Evolutionary conservation across 2,797 vertebrate genomes (phyloP), one percentile per base, ranked within the genome.

Genomic region (Eurystomus glaucurus): DNA sequence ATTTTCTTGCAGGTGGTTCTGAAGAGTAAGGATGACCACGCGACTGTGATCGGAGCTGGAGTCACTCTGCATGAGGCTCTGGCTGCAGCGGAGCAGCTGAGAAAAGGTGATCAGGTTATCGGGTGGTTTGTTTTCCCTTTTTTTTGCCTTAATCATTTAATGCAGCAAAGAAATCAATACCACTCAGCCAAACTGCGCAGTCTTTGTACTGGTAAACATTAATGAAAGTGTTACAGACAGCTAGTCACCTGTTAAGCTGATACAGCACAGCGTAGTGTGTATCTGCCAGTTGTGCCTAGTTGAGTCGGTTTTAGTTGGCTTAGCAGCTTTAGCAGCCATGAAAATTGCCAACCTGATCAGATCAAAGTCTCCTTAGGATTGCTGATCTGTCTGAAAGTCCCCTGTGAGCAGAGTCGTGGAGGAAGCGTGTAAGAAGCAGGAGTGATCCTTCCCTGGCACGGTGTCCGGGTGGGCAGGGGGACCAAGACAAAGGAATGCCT

Each of bases 1-100:
- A 0, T 88, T 96, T 84, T 54, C 72, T 93, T 94, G 28, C 91
- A 99, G 99, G 99, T 99, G 93, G 97, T 99, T 91, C 98, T 98
- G 95, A 99, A 99, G 98, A 99, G 97, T 97, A 99, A 99, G 95
- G 99, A 99, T 16, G 99, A 99, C 97, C 99, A 99, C 81, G 99
- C 99, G 92, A 99, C 99, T 17, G 98, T 99, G 96, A 99, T 99
- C 3, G 99, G 99, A 64, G 99, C 99, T 57, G 99, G 99, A 82
- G 98, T 99, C 74, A 99, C 99, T 85, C 98, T 99, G 86, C 99
- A 99, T 1, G 99, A 99, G 97, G 98, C 99, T 69, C 94, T 99
- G 92, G 98, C 99, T 90, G 99, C 99, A 87, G 99, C 99, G 15
- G 99, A 99, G 54, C 98, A 99, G 77, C 98, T 99, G 41, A 99